phyloP scores from a whole-genome alignment of 2,113 vertebrate genomes.

The Heliornis fulica region DNA sequence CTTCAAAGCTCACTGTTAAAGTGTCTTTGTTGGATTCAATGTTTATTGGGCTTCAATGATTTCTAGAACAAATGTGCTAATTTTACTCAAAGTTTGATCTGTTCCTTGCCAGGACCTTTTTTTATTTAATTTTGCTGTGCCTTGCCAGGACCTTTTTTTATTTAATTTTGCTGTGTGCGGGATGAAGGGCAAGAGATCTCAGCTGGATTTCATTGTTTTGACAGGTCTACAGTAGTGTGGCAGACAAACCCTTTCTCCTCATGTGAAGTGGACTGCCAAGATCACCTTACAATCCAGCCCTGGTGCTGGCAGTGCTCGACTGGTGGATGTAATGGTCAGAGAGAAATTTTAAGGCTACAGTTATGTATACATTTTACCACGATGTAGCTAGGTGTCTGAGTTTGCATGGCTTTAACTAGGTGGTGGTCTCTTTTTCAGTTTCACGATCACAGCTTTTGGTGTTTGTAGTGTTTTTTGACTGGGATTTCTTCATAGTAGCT shows the following conservation, averaged over 20 bases:
- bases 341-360: background rate
- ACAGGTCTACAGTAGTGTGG: background rate
- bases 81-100: background rate
- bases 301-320: background rate
- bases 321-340: background rate
- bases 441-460: background rate
- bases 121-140: background rate
- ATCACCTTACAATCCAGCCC: background rate
- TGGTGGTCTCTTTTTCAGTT: background rate
- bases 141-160: no score
- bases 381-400: rapidly evolving
- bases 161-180: no score
- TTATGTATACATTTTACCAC: rapidly evolving
- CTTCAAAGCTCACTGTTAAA: conserved; percentile 10
- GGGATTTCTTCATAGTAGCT: background rate
- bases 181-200: background rate
- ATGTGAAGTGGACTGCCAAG: background rate
- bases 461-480: background rate
- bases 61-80: background rate
- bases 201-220: background rate
- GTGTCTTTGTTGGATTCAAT: background rate
- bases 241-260: background rate
- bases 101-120: background rate
- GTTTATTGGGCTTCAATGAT: background rate
- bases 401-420: background rate